Base-by-base conservation (phyloP, 2,113 vertebrate genomes). In the Ammospiza nelsoni region DNA sequence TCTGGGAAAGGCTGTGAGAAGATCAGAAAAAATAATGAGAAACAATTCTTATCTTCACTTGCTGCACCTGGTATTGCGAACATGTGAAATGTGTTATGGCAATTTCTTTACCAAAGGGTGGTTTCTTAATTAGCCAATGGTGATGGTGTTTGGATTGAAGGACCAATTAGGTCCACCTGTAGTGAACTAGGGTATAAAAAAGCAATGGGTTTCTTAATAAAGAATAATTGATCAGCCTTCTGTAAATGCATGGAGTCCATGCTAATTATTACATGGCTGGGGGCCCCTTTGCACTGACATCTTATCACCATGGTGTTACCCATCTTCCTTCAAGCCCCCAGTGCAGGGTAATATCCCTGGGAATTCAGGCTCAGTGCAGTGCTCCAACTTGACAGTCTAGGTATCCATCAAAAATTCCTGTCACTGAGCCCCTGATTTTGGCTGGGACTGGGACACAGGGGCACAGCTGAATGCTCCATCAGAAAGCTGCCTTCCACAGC, bases 291-390 rank as follows among this genome's bases (percentile, higher is more conserved):
- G 57, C 15, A 24, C 57, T 35, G 22, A 35, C 22, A 59, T 58
- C 55, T 58, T 43, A 33, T 6, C 49, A 17, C 15, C 43, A 8
- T 1, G 7, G 66, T 46, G 76, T 80, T 39, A 55, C 8, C 44
- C 5, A 0, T 19, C 29, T 41, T 35, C 33, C 55, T 48, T 58
- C 29, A 44, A 55, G 43, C 11, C 29, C 37, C 29, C 44, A 48
- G 0, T 0, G 2, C 61, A 29, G 12, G 21, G 44, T 1, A 1
- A 43, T 14, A 25, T 54, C 31, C 46, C 18, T 33, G 25, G 35
- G n/a, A 29, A 37, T 82, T 62, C 74, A 69, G 65, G 31, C 37
- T 75, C 41, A n/a, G 15, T 37, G 0, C 33, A 52, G 28, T 39
- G n/a, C 9, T 65, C 41, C 57, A 71, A 35, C 9, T 52, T 46